Evolutionary conservation across 53 echinoderm and acorn worm species (phyloP), one percentile per base, ranked within the genome.

Genomic region (Arbacia lixula): DNA sequence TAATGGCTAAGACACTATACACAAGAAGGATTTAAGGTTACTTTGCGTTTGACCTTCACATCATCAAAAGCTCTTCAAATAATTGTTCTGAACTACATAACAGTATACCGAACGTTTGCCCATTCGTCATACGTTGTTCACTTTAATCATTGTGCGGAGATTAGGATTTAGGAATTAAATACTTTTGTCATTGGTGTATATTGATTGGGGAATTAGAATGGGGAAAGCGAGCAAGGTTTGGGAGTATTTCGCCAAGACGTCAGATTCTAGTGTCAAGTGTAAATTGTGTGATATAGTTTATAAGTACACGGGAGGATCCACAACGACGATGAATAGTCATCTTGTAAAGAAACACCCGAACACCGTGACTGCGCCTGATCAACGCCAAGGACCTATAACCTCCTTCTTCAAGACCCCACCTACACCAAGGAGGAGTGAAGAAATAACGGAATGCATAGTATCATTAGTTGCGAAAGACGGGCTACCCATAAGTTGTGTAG

Each of bases 381-480:
- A 46, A 10, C 8, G 49, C 9, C 49, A 46, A 14, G 49, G 9
- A 14, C 14, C 49, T 8, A 46, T 46, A 10, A 46, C 9, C 49
- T 46, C 49, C 49, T 46, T 46, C 14, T 10, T 46, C 14, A 46
- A 46, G 49, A 46, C 9, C 49, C 49, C 49, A 14, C 49, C 49
- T 8, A 46, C 49, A 46, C 49, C 49, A 46, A 46, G 14, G 49
- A 73, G 35, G 39, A 58, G 41, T 43, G 36, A 87, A 34, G 54
- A 79, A 78, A 79, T 87, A 2, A 79, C 67, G 35, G 22, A 66
- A 10, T 19, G 35, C 11, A 54, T 79, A 3, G 53, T 69, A 22
- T 31, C 36, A 16, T 67, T 87, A 80, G 51, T 87, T 52, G 87
- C 87, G 11, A 14, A 36, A 27, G 87, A 80, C 35, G 43, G 66